Percentiles rank a stretch among this genome's conserved stretches.
These are phyloP conservation scores for Arctia plantaginis DNA, from an alignment of 2,888 invertebrate genomes.

Conservation along the genomic window DNA sequence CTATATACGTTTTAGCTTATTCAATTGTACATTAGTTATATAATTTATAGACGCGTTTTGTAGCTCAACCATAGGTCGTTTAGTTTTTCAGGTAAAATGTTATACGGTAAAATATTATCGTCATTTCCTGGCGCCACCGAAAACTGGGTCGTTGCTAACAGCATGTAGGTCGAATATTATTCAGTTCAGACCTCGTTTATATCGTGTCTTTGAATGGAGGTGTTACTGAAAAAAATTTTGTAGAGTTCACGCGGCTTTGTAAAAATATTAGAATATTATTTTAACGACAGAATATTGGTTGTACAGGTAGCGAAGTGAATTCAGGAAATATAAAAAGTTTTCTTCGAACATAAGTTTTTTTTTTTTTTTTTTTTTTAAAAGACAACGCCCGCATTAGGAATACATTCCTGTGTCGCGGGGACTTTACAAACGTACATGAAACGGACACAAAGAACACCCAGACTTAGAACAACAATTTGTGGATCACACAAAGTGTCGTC, in stretches of 20 bases:
- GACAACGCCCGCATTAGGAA: too few relatives aligned
- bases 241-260: not conserved
- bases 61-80: not conserved
- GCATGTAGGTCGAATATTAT: conserved; percentile 42
- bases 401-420: too few relatives aligned
- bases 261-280: not conserved
- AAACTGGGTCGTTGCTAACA: conserved; percentile 38
- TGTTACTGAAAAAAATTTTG: conserved; percentile 14
- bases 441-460: too few relatives aligned
- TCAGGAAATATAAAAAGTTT: not conserved
- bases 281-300: not conserved
- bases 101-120: conserved; percentile 13
- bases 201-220: conserved; percentile 25
- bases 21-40: too few relatives aligned
- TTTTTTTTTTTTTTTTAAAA: not conserved
- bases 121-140: conserved; percentile 24
- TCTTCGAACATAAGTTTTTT: not conserved
- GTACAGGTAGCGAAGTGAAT: not conserved
- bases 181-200: conserved; percentile 28
- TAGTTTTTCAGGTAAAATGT: conserved; percentile 8
- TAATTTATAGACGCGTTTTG: not conserved
- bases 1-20: too few relatives aligned
- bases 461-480: too few relatives aligned
- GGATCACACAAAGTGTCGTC: too few relatives aligned
- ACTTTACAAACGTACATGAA: too few relatives aligned